Evolutionary conservation across 2,113 vertebrate species (phyloP).

Genomic region (Leucoraja erinaceus): DNA sequence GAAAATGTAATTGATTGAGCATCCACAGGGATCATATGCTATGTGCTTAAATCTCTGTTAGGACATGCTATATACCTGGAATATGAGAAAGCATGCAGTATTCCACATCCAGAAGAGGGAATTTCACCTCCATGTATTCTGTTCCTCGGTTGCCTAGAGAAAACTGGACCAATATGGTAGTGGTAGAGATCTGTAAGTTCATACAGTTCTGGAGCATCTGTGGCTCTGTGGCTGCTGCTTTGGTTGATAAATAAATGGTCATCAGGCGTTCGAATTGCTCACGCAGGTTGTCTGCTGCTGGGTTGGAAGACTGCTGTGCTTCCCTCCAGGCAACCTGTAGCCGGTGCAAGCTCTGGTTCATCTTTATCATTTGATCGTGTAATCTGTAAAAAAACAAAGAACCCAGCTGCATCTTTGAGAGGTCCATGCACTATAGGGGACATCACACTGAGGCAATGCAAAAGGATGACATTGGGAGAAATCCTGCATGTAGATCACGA

Average conservation of each 20-base stretch:
- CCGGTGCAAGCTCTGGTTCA: constrained; percentile 95
- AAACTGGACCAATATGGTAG: constrained; percentile 82
- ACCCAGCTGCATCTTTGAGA: background rate
- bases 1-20: background rate
- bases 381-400: constrained; percentile 58
- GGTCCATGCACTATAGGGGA: too few relatives aligned
- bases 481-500: background rate
- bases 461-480: too few relatives aligned
- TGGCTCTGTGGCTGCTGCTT: constrained; percentile 82
- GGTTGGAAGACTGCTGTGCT: constrained; percentile 78
- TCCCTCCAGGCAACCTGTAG: constrained; percentile 90
- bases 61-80: constrained; percentile 65
- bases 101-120: constrained; percentile 71
- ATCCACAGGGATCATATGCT: background rate
- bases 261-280: constrained; percentile 96
- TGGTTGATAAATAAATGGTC: constrained; percentile 91
- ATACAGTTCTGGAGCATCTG: constrained; percentile 91
- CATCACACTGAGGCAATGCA: background rate
- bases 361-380: constrained; percentile 97
- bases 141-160: constrained; percentile 73
- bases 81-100: constrained; percentile 73
- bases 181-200: constrained; percentile 85
- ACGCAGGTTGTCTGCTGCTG: constrained; percentile 74
- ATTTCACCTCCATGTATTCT: constrained; percentile 69
- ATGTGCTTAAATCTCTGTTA: background rate